These are phyloP conservation scores for Cochlearius cochlearius DNA, from an alignment of 2,113 vertebrate species.

Conservation along the genomic window DNA sequence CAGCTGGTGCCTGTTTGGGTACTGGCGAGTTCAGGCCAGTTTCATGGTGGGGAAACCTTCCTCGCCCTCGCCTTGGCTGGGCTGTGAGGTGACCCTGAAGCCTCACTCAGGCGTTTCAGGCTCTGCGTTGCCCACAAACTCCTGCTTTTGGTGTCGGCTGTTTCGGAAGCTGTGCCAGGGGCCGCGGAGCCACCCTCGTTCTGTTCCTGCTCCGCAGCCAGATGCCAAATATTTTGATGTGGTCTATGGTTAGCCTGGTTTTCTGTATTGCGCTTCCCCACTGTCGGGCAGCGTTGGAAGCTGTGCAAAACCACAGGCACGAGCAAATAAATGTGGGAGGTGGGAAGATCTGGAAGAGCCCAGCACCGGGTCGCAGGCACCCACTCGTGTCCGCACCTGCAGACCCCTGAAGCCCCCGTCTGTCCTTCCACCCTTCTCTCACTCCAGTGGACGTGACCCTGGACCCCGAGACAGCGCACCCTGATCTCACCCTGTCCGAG, in stretches of 20 bases:
- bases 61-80: neutral
- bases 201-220: neutral
- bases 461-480: slow-evolving; percentile 76
- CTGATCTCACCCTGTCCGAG: slow-evolving; percentile 72
- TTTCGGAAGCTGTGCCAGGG: neutral
- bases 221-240: neutral
- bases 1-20: neutral
- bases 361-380: neutral
- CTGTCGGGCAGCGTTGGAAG: neutral
- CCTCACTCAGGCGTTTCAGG: neutral
- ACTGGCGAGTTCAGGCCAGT: neutral
- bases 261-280: neutral
- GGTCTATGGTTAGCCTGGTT: neutral
- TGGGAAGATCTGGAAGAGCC: neutral
- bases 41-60: neutral
- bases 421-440: neutral
- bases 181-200: neutral
- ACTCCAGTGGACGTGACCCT: slow-evolving; percentile 61
- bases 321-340: neutral
- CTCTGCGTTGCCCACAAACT: fast-evolving
- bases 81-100: neutral
- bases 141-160: neutral
- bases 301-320: neutral
- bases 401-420: neutral
- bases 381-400: fast-evolving